Evolutionary conservation across 2,888 invertebrate genomes (phyloP).

Genomic region (Eristalis tenax): DNA sequence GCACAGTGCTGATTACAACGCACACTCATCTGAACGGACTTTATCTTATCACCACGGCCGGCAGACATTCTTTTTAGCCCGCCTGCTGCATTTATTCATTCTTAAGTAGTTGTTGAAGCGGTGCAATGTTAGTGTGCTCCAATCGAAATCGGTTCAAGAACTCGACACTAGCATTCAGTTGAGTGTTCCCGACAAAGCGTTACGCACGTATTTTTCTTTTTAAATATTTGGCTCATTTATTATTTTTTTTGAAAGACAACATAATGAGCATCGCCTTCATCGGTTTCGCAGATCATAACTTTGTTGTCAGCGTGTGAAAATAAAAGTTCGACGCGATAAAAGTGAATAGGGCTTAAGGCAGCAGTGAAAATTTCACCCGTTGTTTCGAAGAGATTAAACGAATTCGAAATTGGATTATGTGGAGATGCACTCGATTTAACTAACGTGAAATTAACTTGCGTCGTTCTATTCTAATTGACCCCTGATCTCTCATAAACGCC

Average conservation of each 20-base stretch:
- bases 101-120: background rate
- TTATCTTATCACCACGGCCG: conserved; percentile 32
- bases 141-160: conserved; percentile 15
- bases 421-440: background rate
- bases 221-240: background rate
- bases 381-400: background rate
- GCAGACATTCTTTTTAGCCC: conserved; percentile 15
- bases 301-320: conserved; percentile 68
- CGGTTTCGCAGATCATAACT: conserved; percentile 72
- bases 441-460: background rate
- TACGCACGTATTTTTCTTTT: conserved; percentile 12
- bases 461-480: background rate
- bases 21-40: conserved; percentile 14
- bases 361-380: background rate
- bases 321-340: conserved; percentile 12
- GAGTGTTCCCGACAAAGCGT: background rate
- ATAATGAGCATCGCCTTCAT: conserved; percentile 68
- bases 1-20: conserved; percentile 21
- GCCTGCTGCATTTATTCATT: background rate
- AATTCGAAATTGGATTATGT: background rate
- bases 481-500: background rate
- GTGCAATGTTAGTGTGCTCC: conserved; percentile 7
- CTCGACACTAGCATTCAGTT: conserved; percentile 35
- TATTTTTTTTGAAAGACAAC: conserved; percentile 34
- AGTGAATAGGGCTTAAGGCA: background rate